Evolutionary conservation across 2,888 invertebrate species (phyloP).

Genomic region (Sinodicranocentrus sp.): DNA sequence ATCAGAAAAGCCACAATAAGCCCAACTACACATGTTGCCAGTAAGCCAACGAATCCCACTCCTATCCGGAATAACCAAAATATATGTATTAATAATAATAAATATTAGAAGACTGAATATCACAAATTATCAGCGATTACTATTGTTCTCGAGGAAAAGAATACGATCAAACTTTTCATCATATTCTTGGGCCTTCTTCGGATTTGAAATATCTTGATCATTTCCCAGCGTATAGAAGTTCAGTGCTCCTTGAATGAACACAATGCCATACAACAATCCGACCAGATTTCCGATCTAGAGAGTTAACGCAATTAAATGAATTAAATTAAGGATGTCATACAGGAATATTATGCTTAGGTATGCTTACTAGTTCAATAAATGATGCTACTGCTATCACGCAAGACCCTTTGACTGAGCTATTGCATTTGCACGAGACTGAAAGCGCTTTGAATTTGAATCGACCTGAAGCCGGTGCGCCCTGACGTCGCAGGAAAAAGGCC

Average conservation of each 20-base stretch:
- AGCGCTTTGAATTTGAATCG: constrained; percentile 15
- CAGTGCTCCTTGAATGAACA: constrained; percentile 25
- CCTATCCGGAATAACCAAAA: constrained; percentile 1
- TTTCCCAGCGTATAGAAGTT: constrained; percentile 34
- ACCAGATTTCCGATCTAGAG: constrained; percentile 40
- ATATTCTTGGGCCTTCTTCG: constrained; percentile 1
- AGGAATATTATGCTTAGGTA: background rate
- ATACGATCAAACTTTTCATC: constrained; percentile 36
- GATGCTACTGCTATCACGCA: constrained; percentile 38
- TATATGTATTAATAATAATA: background rate
- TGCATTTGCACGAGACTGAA: constrained; percentile 23
- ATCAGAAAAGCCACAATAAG: constrained; percentile 33
- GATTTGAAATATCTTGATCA: background rate
- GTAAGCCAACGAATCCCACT: constrained; percentile 47
- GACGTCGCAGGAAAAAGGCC: background rate
- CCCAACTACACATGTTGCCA: constrained; percentile 46
- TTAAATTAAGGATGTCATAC: background rate
- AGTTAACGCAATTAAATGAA: background rate
- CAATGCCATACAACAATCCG: constrained; percentile 22
- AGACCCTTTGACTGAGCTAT: constrained; percentile 21
- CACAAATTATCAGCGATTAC: background rate
- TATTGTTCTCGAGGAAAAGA: constrained; percentile 31
- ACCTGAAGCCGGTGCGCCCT: background rate
- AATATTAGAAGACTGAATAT: background rate
- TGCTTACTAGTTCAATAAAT: constrained; percentile 41